Evolutionary conservation across 2,888 invertebrate species (phyloP), one percentile per base, ranked within the genome.

Genomic region (Erebia ligea): DNA sequence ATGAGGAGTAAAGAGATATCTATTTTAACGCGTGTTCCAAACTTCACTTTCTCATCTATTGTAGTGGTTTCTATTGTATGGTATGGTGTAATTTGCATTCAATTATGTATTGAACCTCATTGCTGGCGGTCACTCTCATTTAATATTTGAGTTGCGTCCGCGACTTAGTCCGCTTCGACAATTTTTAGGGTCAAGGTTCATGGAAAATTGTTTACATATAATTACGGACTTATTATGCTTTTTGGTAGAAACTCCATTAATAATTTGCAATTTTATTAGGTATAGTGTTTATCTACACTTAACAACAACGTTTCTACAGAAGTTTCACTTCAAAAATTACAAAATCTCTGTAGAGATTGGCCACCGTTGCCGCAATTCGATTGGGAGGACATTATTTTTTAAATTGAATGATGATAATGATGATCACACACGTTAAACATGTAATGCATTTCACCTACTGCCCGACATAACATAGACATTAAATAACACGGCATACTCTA

Each of bases 171-270:
- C 62, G 62, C 62, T 62, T 63, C 15, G 45, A 63, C 62, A 15
- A 48, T 21, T 63, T 63, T 63, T 48, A 21, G 62, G 48, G 48
- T 63, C 62, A 63, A 63, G 62, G 62, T 57, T 11, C 10, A 54
- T 57, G 13, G 13, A 17, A 25, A 15, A 15, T 57, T 45, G 45
- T 13, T 13, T 45, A 11, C 13, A 13, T 45, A 45, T 45, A 45
- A 13, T 45, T 11, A 45, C 45, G 1, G 45, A 45, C 1, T 11
- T 45, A 13, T 45, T 11, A 4, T 25, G 13, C 17, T 17, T 57
- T 56, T 57, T 57, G 25, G 25, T 25, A 19, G 56, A 57, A 57
- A 57, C 45, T 13, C 45, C 45, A 45, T 1, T 6, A 34, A 6
- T 6, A 34, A 34, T 34, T 34, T 6, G 0, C 34, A 6, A 34